Evolutionary conservation across 2,113 vertebrate species (phyloP), one percentile per base, ranked within the genome.

Genomic region (Anhinga rufa): DNA sequence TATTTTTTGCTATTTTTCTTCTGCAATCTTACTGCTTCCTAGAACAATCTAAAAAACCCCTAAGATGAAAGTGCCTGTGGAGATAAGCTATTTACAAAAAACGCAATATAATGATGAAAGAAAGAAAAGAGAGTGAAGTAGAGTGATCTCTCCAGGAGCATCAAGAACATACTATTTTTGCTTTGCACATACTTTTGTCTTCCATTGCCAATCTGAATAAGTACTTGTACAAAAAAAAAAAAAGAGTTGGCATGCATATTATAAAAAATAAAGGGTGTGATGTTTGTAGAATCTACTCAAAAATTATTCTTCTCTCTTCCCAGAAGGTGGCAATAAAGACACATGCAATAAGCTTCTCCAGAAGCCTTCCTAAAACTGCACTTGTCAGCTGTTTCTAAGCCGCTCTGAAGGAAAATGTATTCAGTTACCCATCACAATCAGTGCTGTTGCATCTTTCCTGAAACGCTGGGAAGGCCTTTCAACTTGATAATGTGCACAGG

Each of bases 281-380:
- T 44, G 18, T 12, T 61, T 80, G 89, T 1, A 62, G 66, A 69
- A 48, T 9, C 34, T 48, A 21, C n/a, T 69, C 13, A 9, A 17
- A 68, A 80, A 11, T 15, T 71, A 54, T 34, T 79, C 46, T 71
- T 6, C 46, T 46, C 14, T 20, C 26, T 79, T 54, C 84, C 97
- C 99, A 98, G 92, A 92, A 98, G 98, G 97, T 98, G 98, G 98
- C 98, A 99, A 97, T 90, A 89, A 80, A 88, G 94, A 87, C 82
- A 83, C 75, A 44, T 2, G 12, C 31, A 74, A 83, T 21, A 34
- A 65, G 32, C 54, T n/a, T 14, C 46, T 49, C 29, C 62, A 66
- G 44, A 28, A 24, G 29, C 26, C 58, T 54, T 75, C 29, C 24
- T 36, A 36, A 68, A 78, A 40, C 29, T 36, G 84, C 48, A 22